Evolutionary conservation across 2,113 vertebrate genomes (phyloP).

Genomic region (Antennarius striatus): DNA sequence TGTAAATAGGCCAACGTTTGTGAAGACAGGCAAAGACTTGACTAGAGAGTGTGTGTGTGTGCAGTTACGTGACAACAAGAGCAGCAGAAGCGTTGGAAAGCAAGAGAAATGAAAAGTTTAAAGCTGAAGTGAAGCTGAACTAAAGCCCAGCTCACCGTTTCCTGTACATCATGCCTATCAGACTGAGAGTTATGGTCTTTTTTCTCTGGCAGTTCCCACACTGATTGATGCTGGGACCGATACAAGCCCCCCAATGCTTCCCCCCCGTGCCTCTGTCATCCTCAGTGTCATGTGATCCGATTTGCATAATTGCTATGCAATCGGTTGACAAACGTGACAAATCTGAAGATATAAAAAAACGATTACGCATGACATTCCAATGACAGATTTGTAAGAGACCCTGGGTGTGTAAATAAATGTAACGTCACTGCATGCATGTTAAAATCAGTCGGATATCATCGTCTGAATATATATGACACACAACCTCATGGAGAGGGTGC

Average conservation of each 20-base stretch:
- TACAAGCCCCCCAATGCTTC: neutral
- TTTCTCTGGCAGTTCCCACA: conserved; percentile 57
- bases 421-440: too few relatives aligned
- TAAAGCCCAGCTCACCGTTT: conserved; percentile 11
- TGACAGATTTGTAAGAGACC: conserved; percentile 43
- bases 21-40: conserved; percentile 20
- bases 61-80: conserved; percentile 24
- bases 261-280: conserved; percentile 2
- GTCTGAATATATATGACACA: too few relatives aligned
- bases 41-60: conserved; percentile 2
- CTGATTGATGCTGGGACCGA: conserved; percentile 25
- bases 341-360: conserved; percentile 10
- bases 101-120: conserved; percentile 37
- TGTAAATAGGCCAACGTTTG: conserved; percentile 39
- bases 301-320: conserved; percentile 73
- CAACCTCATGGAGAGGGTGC: too few relatives aligned
- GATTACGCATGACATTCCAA: conserved; percentile 31
- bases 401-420: neutral
- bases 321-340: conserved; percentile 60
- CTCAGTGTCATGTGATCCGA: conserved; percentile 60
- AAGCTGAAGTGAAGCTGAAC: neutral
- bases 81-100: conserved; percentile 35
- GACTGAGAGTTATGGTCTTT: conserved; percentile 41
- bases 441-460: too few relatives aligned
- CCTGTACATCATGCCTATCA: too few relatives aligned